These are phyloP conservation scores for Uropetala carovei DNA, from an alignment of 2,888 invertebrate genomes.

Conservation along the genomic window DNA sequence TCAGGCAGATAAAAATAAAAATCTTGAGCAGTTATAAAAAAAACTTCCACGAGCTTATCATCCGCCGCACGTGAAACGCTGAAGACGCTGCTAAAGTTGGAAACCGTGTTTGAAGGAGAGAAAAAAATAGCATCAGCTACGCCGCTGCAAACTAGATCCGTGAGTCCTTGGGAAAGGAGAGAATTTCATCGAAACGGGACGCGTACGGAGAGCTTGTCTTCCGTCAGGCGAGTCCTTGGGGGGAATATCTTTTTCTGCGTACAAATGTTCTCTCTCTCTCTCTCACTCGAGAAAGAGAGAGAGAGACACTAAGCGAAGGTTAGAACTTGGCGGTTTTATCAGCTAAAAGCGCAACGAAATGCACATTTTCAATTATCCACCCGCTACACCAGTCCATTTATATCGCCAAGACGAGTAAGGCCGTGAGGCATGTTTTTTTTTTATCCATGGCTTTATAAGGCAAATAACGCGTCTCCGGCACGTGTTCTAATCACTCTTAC, in stretches of 20 bases:
- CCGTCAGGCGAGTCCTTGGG: constrained; percentile 5
- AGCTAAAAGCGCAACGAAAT: background rate
- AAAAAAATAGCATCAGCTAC: background rate
- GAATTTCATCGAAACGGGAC: constrained; percentile 17
- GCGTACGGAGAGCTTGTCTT: background rate
- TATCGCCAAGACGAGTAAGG: too few species aligned
- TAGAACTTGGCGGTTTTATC: background rate
- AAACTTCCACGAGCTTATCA: too few species aligned
- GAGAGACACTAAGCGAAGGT: background rate
- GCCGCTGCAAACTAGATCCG: background rate
- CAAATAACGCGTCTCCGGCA: background rate
- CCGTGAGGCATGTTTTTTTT: too few species aligned
- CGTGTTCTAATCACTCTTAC: background rate
- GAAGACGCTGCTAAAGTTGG: background rate
- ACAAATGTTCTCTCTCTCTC: background rate
- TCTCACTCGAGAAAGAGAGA: too few species aligned
- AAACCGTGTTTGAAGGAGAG: background rate
- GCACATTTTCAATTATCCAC: background rate
- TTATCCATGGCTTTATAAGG: background rate
- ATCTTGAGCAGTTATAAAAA: too few species aligned
- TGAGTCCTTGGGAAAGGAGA: background rate
- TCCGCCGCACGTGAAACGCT: background rate
- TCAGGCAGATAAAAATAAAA: background rate
- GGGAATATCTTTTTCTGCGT: background rate
- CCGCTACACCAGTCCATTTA: background rate